A percentile compares a stretch with the other conserved stretches of the same genome.
Conservation (phyloP, 2,113 vertebrate species). For the Perognathus longimembris region DNA sequence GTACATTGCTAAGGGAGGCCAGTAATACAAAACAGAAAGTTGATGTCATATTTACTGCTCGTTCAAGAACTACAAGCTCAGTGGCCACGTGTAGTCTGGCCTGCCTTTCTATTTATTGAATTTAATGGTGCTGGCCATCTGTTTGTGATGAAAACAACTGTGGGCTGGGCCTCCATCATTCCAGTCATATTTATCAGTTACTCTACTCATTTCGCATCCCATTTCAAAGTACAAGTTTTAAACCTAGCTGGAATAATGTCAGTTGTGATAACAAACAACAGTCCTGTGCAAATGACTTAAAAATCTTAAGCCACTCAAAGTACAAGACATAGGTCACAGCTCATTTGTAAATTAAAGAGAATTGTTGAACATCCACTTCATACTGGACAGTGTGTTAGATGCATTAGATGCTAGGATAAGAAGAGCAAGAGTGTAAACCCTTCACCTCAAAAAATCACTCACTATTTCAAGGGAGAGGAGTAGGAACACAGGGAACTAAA, state of each 20-base stretch:
- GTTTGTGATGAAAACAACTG: neutral
- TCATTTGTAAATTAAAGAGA: neutral
- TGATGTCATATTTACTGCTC: neutral
- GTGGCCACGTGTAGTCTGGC: neutral
- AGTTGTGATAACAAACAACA: no score
- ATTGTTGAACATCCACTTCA: neutral
- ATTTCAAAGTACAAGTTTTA: no score
- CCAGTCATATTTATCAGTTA: neutral
- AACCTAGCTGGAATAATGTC: no score
- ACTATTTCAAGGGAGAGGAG: neutral
- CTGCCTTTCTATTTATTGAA: neutral
- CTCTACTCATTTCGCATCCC: neutral
- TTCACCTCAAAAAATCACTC: neutral
- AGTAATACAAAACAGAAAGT: neutral
- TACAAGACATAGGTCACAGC: neutral
- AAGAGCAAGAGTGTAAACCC: neutral
- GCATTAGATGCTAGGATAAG: neutral
- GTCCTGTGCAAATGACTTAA: neutral
- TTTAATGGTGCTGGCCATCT: neutral
- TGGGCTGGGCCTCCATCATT: neutral
- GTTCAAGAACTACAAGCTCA: neutral
- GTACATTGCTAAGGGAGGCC: neutral
- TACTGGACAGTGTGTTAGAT: neutral
- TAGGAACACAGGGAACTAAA: neutral
- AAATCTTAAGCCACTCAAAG: neutral